These are phyloP conservation scores for Scaptomyza montana DNA, from an alignment of 1,140 invertebrate species.

Conservation along the genomic window DNA sequence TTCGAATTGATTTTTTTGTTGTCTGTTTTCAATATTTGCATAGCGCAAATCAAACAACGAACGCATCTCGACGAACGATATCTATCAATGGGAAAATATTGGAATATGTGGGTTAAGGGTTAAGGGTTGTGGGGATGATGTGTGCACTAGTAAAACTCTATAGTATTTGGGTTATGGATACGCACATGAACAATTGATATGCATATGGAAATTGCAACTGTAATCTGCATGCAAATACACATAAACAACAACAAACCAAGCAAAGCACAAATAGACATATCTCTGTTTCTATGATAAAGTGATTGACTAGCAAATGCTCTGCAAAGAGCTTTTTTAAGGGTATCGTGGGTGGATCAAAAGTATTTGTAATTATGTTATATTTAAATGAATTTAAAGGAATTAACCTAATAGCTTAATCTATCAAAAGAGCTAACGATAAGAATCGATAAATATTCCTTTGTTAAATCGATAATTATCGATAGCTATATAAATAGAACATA, in stretches of 20 bases:
- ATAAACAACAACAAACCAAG: too few species aligned
- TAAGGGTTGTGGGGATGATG: not conserved
- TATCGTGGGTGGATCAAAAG: not conserved
- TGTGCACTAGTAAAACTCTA: not conserved
- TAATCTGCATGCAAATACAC: slow-evolving; percentile 34
- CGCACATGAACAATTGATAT: slow-evolving; percentile 18
- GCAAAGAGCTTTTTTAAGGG: not conserved
- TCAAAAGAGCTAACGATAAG: too few species aligned
- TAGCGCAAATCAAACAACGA: slow-evolving; percentile 37
- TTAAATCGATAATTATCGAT: too few species aligned
- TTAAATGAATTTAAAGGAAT: too few species aligned
- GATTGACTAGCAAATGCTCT: slow-evolving; percentile 2
- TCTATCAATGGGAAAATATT: not conserved
- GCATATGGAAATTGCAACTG: slow-evolving; percentile 11
- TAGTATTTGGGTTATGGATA: slow-evolving; percentile 1
- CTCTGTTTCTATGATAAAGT: not conserved
- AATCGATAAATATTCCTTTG: too few species aligned
- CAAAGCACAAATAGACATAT: not conserved
- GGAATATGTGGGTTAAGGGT: slow-evolving; percentile 2
- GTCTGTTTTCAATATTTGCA: slow-evolving; percentile 29
- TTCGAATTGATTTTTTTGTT: not conserved
- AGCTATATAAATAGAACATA: too few species aligned
- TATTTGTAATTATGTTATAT: too few species aligned
- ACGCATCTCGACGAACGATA: slow-evolving; percentile 17
- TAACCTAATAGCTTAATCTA: too few species aligned